Evolutionary conservation across 2,113 vertebrate genomes (phyloP).

Genomic region (Poicephalus gulielmi): DNA sequence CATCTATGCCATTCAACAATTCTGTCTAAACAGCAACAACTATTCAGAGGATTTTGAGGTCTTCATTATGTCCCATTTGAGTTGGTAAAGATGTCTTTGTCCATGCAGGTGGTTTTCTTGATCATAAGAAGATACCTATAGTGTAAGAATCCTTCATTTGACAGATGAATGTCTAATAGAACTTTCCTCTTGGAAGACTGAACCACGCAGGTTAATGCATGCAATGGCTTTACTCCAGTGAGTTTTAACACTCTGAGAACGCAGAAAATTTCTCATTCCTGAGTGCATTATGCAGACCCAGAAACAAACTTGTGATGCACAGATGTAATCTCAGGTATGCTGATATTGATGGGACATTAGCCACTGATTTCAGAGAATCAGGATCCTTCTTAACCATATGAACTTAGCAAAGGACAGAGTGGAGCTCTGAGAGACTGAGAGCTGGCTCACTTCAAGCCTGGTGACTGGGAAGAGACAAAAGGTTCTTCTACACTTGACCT

Average conservation of each 20-base stretch:
- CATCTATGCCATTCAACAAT: not conserved
- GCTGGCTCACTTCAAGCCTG: not conserved
- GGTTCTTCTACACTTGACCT: not conserved
- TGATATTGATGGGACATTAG: not conserved
- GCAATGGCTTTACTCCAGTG: not conserved
- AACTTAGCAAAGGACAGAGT: not conserved
- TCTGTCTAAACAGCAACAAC: not conserved
- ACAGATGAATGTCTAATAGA: not conserved
- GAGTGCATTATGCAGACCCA: not conserved
- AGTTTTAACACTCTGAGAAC: not conserved
- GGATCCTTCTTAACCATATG: not conserved
- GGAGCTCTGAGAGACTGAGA: not conserved
- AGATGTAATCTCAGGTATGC: not conserved
- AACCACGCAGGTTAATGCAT: not conserved
- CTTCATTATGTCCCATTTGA: not conserved
- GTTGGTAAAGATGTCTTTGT: fast-evolving
- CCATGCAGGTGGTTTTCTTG: not conserved
- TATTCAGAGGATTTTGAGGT: not conserved
- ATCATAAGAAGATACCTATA: fast-evolving
- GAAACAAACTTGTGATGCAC: not conserved
- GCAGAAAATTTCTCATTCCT: not conserved
- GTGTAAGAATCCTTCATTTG: not conserved
- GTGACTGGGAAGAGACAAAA: not conserved
- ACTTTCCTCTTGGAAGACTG: not conserved
- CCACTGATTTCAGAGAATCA: not conserved